Conservation (phyloP, 2,113 vertebrate species). For the Andinoacara biseriatus region DNA sequence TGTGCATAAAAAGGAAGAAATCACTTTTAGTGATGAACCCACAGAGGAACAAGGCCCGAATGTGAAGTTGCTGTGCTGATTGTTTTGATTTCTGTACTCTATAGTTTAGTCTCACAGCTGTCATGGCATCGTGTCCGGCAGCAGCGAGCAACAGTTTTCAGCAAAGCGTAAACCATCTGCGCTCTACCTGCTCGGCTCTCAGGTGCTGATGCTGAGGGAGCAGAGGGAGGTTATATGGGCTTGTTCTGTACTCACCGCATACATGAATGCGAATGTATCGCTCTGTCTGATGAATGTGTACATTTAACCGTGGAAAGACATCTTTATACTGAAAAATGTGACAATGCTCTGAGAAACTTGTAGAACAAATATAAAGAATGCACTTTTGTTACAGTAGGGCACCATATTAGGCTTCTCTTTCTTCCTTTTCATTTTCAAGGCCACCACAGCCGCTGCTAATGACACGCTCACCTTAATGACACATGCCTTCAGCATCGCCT, state of each 20-base stretch:
- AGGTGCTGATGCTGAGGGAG: background rate
- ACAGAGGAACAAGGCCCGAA: background rate
- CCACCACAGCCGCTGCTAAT: background rate
- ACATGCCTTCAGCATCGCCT: background rate
- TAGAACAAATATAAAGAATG: background rate
- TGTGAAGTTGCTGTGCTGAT: background rate
- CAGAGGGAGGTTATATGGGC: background rate
- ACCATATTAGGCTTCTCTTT: background rate
- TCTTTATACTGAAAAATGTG: background rate
- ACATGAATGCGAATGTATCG: background rate
- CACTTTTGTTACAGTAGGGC: background rate
- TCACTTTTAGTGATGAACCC: background rate
- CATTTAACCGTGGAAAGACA: background rate
- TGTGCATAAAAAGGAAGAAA: background rate
- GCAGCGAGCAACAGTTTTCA: background rate
- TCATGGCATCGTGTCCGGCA: background rate
- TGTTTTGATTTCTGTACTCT: background rate
- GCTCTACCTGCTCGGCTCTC: background rate
- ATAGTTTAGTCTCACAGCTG: background rate
- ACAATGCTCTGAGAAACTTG: background rate
- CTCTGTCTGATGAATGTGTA: background rate
- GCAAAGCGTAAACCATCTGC: background rate
- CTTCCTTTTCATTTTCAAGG: background rate
- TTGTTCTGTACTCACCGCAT: background rate
- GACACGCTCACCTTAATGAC: conserved; percentile 33